These are phyloP conservation scores for Psettodes erumei DNA, from an alignment of 2,113 vertebrate species.

Conservation along the genomic window DNA sequence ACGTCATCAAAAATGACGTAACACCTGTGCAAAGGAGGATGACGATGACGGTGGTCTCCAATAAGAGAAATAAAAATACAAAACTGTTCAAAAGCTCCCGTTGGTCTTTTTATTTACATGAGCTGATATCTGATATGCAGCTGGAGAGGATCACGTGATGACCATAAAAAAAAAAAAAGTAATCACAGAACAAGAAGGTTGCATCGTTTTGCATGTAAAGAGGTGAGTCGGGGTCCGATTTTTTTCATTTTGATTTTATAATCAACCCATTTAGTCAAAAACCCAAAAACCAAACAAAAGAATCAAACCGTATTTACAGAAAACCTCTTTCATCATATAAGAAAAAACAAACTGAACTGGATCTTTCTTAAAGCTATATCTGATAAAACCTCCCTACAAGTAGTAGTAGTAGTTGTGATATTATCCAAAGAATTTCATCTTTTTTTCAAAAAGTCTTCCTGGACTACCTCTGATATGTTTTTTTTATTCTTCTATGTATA, in stretches of 20 bases:
- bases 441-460: conserved; percentile 73
- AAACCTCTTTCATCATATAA: conserved; percentile 57
- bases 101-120: conserved; percentile 73
- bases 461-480: conserved; percentile 80
- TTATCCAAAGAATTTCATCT: conserved; percentile 74
- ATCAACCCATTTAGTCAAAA: conserved; percentile 72
- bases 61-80: conserved; percentile 71
- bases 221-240: conserved; percentile 53
- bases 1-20: conserved; percentile 47
- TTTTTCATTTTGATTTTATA: conserved; percentile 74
- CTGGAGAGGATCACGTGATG: conserved; percentile 31
- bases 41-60: conserved; percentile 48
- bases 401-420: conserved; percentile 56
- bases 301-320: conserved; percentile 66
- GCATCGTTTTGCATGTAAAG: conserved; percentile 46
- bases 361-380: conserved; percentile 80
- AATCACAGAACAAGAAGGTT: conserved; percentile 37
- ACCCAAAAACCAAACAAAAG: conserved; percentile 51
- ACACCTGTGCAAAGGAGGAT: conserved; percentile 67
- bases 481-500: conserved; percentile 71
- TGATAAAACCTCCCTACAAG: conserved; percentile 77
- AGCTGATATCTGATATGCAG: too few species aligned
- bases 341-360: conserved; percentile 63
- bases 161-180: conserved; percentile 40
- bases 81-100: conserved; percentile 56